These are phyloP conservation scores for Frankliniella intonsa DNA, from an alignment of 2,888 invertebrate genomes.

Conservation along the genomic window DNA sequence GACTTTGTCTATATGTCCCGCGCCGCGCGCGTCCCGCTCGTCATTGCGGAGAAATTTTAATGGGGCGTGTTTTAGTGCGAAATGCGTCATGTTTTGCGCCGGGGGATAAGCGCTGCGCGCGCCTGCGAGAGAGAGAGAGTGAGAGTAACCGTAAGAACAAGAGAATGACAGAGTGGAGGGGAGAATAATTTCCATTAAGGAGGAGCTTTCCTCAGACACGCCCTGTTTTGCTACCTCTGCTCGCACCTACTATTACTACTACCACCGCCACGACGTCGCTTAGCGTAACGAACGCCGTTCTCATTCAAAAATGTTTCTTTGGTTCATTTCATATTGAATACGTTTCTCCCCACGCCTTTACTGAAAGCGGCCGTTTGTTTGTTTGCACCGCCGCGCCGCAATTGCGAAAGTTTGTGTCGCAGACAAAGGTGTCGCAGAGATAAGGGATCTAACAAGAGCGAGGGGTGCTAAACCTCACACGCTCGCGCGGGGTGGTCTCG, in stretches of 20 bases:
- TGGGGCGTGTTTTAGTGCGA: constrained; percentile 6
- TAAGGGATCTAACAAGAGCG: no score
- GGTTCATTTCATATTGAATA: not conserved
- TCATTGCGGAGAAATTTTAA: constrained; percentile 5
- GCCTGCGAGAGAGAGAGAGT: not conserved
- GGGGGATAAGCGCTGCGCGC: not conserved
- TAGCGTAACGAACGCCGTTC: not conserved
- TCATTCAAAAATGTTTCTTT: not conserved
- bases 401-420: no score
- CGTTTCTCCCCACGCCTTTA: not conserved
- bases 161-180: not conserved
- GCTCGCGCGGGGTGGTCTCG: no score
- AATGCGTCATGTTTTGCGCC: no score
- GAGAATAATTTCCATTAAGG: not conserved
- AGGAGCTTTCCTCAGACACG: not conserved
- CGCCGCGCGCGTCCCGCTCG: not conserved
- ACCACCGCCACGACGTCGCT: not conserved
- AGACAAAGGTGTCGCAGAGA: no score
- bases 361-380: no score
- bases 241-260: not conserved
- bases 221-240: not conserved
- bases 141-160: not conserved
- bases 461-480: no score
- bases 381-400: no score
- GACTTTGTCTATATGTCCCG: not conserved